These are phyloP conservation scores for Calonectris borealis DNA, from an alignment of 2,113 vertebrate genomes.

Conservation along the genomic window DNA sequence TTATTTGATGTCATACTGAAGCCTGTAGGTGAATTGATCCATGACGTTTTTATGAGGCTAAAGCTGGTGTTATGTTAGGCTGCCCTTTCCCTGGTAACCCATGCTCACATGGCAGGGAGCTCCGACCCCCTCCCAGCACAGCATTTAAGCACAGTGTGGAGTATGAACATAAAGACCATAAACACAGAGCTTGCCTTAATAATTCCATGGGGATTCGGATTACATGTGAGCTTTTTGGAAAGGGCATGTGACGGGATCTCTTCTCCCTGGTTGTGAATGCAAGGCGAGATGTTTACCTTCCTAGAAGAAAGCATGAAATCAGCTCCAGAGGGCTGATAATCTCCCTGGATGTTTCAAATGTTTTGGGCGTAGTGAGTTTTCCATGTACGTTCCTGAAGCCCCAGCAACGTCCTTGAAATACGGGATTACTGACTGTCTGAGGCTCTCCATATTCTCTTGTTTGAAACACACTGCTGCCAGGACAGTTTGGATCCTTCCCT, in stretches of 20 bases:
- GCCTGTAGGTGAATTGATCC: neutral
- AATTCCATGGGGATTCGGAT: neutral
- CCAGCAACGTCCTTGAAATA: neutral
- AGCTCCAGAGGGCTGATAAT: neutral
- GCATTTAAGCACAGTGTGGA: neutral
- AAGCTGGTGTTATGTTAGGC: neutral
- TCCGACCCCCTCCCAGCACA: neutral
- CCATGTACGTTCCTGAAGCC: neutral
- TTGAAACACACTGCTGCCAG: neutral
- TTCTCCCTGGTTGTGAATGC: neutral
- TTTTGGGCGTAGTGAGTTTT: neutral
- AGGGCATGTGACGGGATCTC: neutral
- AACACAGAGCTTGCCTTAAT: neutral
- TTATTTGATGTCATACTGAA: neutral
- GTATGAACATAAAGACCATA: neutral
- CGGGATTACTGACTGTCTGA: accelerated
- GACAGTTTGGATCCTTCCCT: neutral
- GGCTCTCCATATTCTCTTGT: neutral
- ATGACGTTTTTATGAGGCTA: neutral
- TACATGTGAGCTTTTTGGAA: neutral
- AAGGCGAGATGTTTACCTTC: neutral
- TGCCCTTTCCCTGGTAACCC: neutral
- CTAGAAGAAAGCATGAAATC: neutral
- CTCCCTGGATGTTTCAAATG: neutral
- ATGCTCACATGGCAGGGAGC: neutral